Base-by-base conservation (phyloP, 2,113 vertebrate species). In the Coryphaenoides rupestris region DNA sequence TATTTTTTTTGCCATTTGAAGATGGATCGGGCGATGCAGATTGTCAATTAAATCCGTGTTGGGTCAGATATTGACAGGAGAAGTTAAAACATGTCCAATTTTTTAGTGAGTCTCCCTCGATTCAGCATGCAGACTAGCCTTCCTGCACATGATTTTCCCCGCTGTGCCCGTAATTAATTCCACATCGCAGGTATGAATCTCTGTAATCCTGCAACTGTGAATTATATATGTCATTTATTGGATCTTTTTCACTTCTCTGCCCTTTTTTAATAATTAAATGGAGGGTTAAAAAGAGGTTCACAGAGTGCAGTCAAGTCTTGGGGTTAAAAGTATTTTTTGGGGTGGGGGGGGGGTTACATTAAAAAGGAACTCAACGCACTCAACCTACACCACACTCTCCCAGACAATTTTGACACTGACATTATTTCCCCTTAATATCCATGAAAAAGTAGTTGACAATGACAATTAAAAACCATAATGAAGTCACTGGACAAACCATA, bases 151-250 rank as follows among this genome's bases (percentile, higher is more conserved):
- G 81, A 82, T 86, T 87, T 78, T 77, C 66, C 61, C 70, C 73
- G 21, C 75, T 67, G 65, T 71, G 70, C 79, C 72, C 65, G 78
- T 87, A 87, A 88, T 85, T 73, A 86, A 87, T 90, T 89, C 79
- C 82, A 71, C 56, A 62, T 80, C 82, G 78, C 77, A 77, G 79
- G 78, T 77, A 76, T 82, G 76, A 88, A 88, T 76, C 81, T 82
- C 70, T 86, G 73, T 84, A 88, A 89, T 87, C 83, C 81, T 71
- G 63, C 62, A 78, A 84, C 74, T 84, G 77, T 87, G 81, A 89
- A 89, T 90, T 84, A 89, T 89, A 77, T 66, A 88, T 85, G 64
- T 83, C 69, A 82, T 85, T 80, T 86, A 85, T 86, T 86, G 84
- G 75, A 81, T 89, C 84, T 86, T 79, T 79, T 65, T 40, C 60